Conservation (phyloP, 1,140 invertebrate genomes). For the Bombus vancouverensis region DNA sequence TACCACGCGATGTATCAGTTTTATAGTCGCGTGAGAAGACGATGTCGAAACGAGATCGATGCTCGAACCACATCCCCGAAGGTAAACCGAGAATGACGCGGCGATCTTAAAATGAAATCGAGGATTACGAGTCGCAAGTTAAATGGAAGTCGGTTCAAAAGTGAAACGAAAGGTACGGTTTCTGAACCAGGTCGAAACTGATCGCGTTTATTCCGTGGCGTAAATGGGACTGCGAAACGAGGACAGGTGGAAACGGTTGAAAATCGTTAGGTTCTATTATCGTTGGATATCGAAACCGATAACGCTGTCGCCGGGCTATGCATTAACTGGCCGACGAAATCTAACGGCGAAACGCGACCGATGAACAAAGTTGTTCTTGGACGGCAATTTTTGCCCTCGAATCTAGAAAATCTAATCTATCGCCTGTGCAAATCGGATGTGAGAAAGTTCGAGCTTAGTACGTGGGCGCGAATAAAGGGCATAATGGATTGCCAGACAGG, state of each 20-base stretch:
- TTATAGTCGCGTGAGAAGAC: not conserved
- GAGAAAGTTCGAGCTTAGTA: not conserved
- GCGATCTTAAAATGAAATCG: not conserved
- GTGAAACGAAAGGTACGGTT: not conserved
- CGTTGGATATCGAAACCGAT: not conserved
- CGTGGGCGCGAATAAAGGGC: not conserved
- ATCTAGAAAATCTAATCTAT: not conserved
- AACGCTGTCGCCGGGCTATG: not conserved
- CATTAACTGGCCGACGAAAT: not conserved
- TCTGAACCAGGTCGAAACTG: not conserved
- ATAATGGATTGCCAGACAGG: not conserved
- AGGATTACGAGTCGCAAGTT: not conserved
- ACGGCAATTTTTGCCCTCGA: not conserved
- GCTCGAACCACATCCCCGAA: no score
- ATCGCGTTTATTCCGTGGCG: not conserved
- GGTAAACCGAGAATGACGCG: not conserved
- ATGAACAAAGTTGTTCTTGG: not conserved
- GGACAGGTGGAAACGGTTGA: no score
- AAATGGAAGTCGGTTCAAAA: not conserved
- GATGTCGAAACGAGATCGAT: no score
- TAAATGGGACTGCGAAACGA: not conserved
- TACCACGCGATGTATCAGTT: not conserved
- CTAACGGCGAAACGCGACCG: not conserved
- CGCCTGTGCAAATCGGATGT: no score
- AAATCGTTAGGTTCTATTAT: conserved; percentile 11